These are phyloP conservation scores for Gallinago stenura DNA, from an alignment of 2,797 vertebrate species.

Conservation along the genomic window DNA sequence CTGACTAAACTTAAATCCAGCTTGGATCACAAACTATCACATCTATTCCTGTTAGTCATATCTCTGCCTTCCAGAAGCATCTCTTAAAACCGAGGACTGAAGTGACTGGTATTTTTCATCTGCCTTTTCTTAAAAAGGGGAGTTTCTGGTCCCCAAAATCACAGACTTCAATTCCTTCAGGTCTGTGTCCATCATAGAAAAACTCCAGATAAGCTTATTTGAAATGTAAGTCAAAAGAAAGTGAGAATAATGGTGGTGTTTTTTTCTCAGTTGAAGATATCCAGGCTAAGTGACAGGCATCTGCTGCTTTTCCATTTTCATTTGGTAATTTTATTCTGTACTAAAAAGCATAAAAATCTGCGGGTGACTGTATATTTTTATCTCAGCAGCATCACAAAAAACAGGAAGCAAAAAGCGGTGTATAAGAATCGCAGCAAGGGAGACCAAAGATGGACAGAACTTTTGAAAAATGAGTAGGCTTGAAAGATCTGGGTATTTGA, in stretches of 20 bases:
- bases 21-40: background rate
- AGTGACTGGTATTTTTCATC: background rate
- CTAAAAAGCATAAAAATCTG: background rate
- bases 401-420: background rate
- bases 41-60: background rate
- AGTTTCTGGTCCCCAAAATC: background rate
- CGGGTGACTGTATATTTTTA: background rate
- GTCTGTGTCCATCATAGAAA: background rate
- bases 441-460: background rate
- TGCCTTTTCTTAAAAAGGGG: background rate
- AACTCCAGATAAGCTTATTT: background rate
- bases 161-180: background rate
- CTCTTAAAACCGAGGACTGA: background rate
- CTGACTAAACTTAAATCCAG: background rate
- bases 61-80: background rate
- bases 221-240: background rate
- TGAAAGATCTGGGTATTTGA: background rate
- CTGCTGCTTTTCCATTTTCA: background rate
- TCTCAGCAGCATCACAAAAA: background rate
- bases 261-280: background rate
- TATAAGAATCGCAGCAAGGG: background rate
- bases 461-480: background rate
- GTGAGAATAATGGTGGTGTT: rapidly evolving
- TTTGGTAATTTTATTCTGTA: background rate
- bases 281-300: background rate